phyloP scores from a whole-genome alignment of 1,140 invertebrate genomes.

The Pantala flavescens region DNA sequence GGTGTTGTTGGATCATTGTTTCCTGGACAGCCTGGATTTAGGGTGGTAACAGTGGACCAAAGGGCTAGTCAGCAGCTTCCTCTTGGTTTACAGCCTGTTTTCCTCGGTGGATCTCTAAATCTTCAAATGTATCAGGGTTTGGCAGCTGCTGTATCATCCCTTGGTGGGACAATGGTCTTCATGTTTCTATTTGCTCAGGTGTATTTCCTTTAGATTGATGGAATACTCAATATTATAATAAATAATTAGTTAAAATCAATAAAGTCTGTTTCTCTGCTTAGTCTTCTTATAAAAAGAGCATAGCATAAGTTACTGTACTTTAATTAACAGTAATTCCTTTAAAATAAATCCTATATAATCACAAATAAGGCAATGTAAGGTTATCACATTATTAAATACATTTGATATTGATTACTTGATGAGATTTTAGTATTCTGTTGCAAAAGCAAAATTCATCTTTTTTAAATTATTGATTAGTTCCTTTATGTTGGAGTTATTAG shows the following conservation, averaged over 20 bases:
- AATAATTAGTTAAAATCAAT: background rate
- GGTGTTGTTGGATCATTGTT: slow-evolving; percentile 34
- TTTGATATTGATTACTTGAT: too few species aligned
- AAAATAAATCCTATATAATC: too few species aligned
- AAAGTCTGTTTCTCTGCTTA: too few species aligned
- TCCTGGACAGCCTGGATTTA: slow-evolving; percentile 38
- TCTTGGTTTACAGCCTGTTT: slow-evolving; percentile 33
- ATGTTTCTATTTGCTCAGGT: slow-evolving; percentile 51
- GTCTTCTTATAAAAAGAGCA: too few species aligned
- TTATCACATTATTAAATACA: too few species aligned
- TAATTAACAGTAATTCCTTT: too few species aligned
- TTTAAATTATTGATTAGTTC: too few species aligned
- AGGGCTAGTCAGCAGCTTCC: slow-evolving; percentile 40
- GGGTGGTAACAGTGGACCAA: slow-evolving; percentile 36
- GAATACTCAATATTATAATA: slow-evolving; percentile 12
- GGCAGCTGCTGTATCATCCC: slow-evolving; percentile 40
- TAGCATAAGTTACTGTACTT: too few species aligned
- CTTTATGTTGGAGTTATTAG: too few species aligned
- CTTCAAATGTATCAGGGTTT: slow-evolving; percentile 41
- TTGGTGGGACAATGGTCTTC: slow-evolving; percentile 48
- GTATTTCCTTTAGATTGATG: slow-evolving; percentile 19
- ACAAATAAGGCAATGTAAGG: too few species aligned
- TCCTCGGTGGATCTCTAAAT: slow-evolving; percentile 27
- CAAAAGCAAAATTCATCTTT: too few species aligned
- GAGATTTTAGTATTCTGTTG: too few species aligned